Percentiles rank a stretch among this genome's conserved stretches.
These are phyloP conservation scores for Spodoptera littoralis DNA, from an alignment of 2,888 invertebrate genomes.

Conservation along the genomic window DNA sequence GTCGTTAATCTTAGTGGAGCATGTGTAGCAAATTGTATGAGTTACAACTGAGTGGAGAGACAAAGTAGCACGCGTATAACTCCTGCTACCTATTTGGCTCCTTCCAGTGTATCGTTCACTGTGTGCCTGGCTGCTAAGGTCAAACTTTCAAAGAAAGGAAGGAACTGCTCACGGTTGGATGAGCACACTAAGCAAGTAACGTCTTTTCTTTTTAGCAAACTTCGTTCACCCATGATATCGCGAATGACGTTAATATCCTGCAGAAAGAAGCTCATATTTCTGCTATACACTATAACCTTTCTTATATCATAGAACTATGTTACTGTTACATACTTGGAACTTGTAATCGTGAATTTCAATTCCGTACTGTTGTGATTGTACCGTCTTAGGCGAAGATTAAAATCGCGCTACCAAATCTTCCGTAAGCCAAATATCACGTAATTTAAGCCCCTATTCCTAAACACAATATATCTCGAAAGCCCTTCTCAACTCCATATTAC, in stretches of 20 bases:
- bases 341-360: constrained; percentile 8
- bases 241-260: not conserved
- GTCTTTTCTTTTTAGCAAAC: constrained; percentile 29
- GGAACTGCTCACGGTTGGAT: constrained; percentile 16
- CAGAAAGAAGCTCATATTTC: not conserved
- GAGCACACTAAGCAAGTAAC: constrained; percentile 15
- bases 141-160: constrained; percentile 46
- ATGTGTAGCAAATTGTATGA: constrained; percentile 30
- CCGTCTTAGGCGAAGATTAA: constrained; percentile 20
- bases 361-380: not conserved
- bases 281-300: not conserved
- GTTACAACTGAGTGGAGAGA: constrained; percentile 2
- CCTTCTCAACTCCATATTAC: constrained; percentile 43
- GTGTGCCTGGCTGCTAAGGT: constrained; percentile 15
- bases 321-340: not conserved
- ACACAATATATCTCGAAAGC: constrained; percentile 26
- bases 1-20: constrained; percentile 34
- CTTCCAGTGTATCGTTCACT: not conserved
- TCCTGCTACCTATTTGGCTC: not conserved
- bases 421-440: constrained; percentile 22
- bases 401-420: constrained; percentile 25
- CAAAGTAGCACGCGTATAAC: constrained; percentile 8
- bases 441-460: constrained; percentile 28
- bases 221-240: not conserved
- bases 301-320: not conserved